A percentile compares a stretch with the other conserved stretches of the same genome.
Conservation (phyloP, 2,797 vertebrate genomes). For the Remorina albescens region DNA sequence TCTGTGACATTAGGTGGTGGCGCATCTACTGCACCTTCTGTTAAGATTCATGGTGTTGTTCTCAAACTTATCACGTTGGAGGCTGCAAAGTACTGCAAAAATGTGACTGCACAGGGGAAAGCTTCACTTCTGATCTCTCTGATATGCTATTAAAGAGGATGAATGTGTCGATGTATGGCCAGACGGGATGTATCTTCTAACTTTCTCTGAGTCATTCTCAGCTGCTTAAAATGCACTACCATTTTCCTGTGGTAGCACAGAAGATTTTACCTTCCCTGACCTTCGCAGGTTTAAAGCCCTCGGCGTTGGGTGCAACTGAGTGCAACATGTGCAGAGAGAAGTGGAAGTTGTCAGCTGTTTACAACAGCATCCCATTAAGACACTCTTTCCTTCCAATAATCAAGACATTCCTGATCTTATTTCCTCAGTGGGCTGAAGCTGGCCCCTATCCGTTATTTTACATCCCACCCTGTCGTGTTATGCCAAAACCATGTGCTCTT, state of each 20-base stretch:
- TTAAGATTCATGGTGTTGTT: constrained; percentile 11
- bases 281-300: not conserved
- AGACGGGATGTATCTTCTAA: not conserved
- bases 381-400: not conserved
- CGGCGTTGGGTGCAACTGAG: not conserved
- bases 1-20: constrained; percentile 40
- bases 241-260: not conserved
- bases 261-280: constrained; percentile 14
- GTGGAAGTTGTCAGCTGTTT: constrained; percentile 6
- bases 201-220: not conserved
- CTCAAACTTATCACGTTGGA: constrained; percentile 12
- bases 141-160: constrained; percentile 6
- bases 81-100: not conserved
- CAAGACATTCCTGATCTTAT: not conserved
- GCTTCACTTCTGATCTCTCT: not conserved
- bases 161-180: constrained; percentile 2
- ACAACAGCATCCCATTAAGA: not conserved
- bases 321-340: not conserved
- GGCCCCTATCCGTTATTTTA: constrained; percentile 22
- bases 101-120: not conserved
- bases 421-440: constrained; percentile 20
- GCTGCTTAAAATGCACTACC: not conserved
- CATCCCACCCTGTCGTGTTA: constrained; percentile 14
- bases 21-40: constrained; percentile 50
- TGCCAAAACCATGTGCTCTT: constrained; percentile 40